These are phyloP conservation scores for Leptobrachium leishanense DNA, from an alignment of 2,113 vertebrate species.

Conservation along the genomic window DNA sequence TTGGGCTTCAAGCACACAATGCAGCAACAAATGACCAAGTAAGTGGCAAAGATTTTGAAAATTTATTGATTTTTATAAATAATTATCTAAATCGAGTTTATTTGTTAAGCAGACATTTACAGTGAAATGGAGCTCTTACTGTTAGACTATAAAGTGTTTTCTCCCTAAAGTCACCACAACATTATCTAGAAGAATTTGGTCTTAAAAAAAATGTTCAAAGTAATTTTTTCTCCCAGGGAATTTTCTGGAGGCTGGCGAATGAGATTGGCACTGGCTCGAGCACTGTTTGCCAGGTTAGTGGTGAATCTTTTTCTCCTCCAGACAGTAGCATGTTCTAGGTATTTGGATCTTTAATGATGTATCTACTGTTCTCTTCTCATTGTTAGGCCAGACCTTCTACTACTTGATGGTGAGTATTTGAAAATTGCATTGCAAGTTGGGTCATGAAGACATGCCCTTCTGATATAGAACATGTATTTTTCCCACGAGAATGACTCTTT, in stretches of 20 bases:
- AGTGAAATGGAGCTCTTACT: background rate
- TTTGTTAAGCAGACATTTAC: no score
- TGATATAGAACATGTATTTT: no score
- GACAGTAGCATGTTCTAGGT: background rate
- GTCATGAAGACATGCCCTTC: no score
- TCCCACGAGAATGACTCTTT: no score
- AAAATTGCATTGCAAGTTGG: background rate
- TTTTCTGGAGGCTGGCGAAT: constrained; percentile 98
- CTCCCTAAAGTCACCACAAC: no score
- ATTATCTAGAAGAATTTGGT: no score
- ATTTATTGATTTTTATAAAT: no score
- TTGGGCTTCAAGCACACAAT: constrained; percentile 90
- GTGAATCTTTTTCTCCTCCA: background rate
- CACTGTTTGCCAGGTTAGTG: constrained; percentile 89
- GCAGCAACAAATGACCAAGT: constrained; percentile 94
- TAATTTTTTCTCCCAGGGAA: constrained; percentile 74
- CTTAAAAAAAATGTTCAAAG: background rate
- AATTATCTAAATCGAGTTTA: no score
- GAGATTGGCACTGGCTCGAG: constrained; percentile 92
- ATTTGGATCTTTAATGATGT: background rate
- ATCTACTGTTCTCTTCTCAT: constrained; percentile 3
- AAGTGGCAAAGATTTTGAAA: constrained; percentile 54
- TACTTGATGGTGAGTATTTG: constrained; percentile 88
- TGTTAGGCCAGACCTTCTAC: constrained; percentile 88
- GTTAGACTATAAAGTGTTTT: no score